A percentile compares a stretch with the other conserved stretches of the same genome.
phyloP scores from a whole-genome alignment of 2,888 invertebrate species.

The Quadriops clusia region DNA sequence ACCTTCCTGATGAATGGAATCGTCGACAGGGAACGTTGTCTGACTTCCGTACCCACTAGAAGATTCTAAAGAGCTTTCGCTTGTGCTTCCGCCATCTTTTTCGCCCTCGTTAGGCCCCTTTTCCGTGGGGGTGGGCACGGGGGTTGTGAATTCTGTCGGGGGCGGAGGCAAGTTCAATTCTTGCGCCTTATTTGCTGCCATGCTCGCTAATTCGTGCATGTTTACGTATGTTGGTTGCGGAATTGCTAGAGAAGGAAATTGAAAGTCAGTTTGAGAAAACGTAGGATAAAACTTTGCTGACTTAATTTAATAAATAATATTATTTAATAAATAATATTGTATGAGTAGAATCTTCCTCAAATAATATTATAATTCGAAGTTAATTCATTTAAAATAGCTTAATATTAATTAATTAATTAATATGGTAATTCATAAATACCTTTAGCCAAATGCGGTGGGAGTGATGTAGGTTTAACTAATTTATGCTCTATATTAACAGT shows the following conservation, averaged over 20 bases:
- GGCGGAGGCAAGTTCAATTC: slow-evolving; percentile 47
- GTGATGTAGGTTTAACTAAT: slow-evolving; percentile 48
- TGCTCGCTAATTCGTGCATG: slow-evolving; percentile 77
- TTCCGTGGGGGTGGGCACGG: slow-evolving; percentile 24
- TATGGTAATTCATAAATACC: no score
- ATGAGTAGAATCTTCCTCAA: no score
- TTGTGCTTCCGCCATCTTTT: slow-evolving; percentile 50
- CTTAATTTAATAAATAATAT: no score
- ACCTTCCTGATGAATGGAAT: slow-evolving; percentile 35
- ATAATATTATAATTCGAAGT: no score
- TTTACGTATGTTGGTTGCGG: slow-evolving; percentile 80
- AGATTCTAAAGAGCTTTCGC: slow-evolving; percentile 63
- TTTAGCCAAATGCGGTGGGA: slow-evolving; percentile 69
- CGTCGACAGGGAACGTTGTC: slow-evolving; percentile 54
- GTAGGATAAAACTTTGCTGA: no score
- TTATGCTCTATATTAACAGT: slow-evolving; percentile 43
- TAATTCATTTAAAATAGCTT: no score
- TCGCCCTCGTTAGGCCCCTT: slow-evolving; percentile 31
- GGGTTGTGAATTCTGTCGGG: slow-evolving; percentile 38
- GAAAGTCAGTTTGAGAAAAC: no score
- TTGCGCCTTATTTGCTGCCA: slow-evolving; percentile 66
- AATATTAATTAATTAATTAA: no score
- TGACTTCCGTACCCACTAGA: slow-evolving; percentile 70
- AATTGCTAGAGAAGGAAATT: slow-evolving; percentile 35
- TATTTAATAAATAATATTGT: no score